Base-by-base conservation (phyloP, 2,113 vertebrate species). In the Nibea albiflora region DNA sequence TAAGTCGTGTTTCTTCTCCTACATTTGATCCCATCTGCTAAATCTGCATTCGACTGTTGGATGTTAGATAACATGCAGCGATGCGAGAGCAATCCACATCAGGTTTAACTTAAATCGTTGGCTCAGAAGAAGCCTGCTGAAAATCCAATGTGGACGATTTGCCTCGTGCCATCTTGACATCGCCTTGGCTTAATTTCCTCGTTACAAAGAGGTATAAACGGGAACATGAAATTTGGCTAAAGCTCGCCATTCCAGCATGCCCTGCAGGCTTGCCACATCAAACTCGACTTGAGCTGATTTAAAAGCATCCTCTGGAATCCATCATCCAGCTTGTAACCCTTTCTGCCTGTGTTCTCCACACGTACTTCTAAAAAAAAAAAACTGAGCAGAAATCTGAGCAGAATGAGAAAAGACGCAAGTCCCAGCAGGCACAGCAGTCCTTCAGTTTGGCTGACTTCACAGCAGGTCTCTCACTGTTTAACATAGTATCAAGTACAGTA, bases 91-190 rank as follows among this genome's bases (percentile, higher is more conserved):
- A 77, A 9, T 19, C 77, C 44, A 87, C 88, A 91, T 92, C 73
- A 84, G 81, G 88, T 90, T 91, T 71, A 46, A 76, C 35, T 94
- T 89, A 81, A 75, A 54, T 20, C 17, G 5, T 67, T 81, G 90
- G 76, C 87, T 81, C 52, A 14, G 54, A 22, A 35, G 73, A 58
- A 68, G 50, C 68, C 74, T 69, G 44, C 52, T 68, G 50, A 83
- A 85, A 88, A 79, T 60, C 54, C 39, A 10, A 20, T 64, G 54
- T 69, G 58, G 76, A 83, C 31, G 44, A 12, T 57, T 60, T 35
- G 52, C 31, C 54, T 79, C 35, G 44, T 89, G 70, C 69, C 80
- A 77, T 73, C 69, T 85, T 64, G 81, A 80, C 85, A 85, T 73
- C 2, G 47, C 73, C 81, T 74, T 78, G 77, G 67, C 62, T 39